Base-by-base conservation (phyloP, 2,888 invertebrate species). In the Neelides folsomi region DNA sequence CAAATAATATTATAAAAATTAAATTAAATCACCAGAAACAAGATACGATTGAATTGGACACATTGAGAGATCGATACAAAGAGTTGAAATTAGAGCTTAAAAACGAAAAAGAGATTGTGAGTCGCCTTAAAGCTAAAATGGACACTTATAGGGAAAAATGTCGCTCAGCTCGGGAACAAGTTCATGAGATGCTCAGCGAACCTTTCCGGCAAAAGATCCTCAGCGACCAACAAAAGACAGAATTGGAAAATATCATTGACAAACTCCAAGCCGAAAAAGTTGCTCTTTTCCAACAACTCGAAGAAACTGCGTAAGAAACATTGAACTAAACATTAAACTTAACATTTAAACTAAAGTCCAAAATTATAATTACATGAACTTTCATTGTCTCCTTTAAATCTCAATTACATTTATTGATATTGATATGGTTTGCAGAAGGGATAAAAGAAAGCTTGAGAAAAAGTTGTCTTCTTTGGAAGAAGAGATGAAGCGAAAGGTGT, bases 41-140 rank as follows among this genome's bases (percentile, higher is more conserved):
- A 37, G 54, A 52, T n/a, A 10, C 27, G 16, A 35, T 18, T 35
- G 50, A 57, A 13, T 35, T 52, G 2, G 54, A 57, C 12, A 38
- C 50, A 27, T 47, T 51, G 36, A 49, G 49, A 41, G 55, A 53
- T 36, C 53, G 53, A 53, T 46, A 38, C 12, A 49, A 51, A 4
- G 9, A 37, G 9, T 39, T 53, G 7, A 55, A 53, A 47, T 19
- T 41, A 1, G 53, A 53, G 9, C 38, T 57, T 15, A 49, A 53
- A 39, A 35, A 49, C 3, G 57, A 57, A 43, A 40, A 48, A 47
- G 57, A 55, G 1, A 34, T 47, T 19, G 49, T 51, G 12, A 51
- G 37, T 8, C 46, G 44, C 38, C 34, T 57, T 5, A 53, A 51
- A 36, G 8, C 41, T 9, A 55, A 53, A 47, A 43, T 53, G 15